These are phyloP conservation scores for Drosophila serrata DNA, from an alignment of 1,140 invertebrate genomes.

Conservation along the genomic window DNA sequence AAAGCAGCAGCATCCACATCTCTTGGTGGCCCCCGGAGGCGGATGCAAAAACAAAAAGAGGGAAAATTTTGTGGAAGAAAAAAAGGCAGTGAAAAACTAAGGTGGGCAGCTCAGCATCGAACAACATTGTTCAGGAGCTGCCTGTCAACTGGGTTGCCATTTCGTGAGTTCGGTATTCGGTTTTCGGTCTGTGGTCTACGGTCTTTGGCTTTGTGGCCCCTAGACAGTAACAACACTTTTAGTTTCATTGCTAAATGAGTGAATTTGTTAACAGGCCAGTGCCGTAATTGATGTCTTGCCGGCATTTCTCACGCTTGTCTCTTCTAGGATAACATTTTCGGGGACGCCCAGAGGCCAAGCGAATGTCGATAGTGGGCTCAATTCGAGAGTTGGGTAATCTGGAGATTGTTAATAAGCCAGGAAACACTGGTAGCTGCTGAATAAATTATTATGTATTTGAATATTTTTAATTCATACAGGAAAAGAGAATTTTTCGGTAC, in stretches of 20 bases:
- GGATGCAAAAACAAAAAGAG: conserved; percentile 58
- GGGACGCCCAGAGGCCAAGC: conserved; percentile 38
- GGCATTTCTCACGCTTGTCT: conserved; percentile 66
- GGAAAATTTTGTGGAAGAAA: neutral
- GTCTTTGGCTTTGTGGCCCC: conserved; percentile 23
- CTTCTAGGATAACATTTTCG: conserved; percentile 47
- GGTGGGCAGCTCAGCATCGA: conserved; percentile 40
- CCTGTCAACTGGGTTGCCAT: conserved; percentile 73
- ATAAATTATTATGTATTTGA: neutral
- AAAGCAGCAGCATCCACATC: conserved; percentile 25
- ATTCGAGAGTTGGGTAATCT: conserved; percentile 12
- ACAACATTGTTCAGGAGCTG: conserved; percentile 68
- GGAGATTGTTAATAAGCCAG: neutral
- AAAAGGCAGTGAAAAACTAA: conserved; percentile 13
- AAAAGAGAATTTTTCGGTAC: neutral
- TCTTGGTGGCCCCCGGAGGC: conserved; percentile 47
- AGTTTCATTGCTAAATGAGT: conserved; percentile 82
- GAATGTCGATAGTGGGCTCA: conserved; percentile 30
- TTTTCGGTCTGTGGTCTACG: neutral
- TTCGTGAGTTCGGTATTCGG: conserved; percentile 42
- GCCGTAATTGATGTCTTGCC: conserved; percentile 52
- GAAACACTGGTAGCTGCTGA: neutral
- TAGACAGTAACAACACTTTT: conserved; percentile 79
- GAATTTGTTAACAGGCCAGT: conserved; percentile 73
- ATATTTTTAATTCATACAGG: neutral